phyloP scores from a whole-genome alignment of 2,888 invertebrate genomes.

The Tanypteryx hageni region DNA sequence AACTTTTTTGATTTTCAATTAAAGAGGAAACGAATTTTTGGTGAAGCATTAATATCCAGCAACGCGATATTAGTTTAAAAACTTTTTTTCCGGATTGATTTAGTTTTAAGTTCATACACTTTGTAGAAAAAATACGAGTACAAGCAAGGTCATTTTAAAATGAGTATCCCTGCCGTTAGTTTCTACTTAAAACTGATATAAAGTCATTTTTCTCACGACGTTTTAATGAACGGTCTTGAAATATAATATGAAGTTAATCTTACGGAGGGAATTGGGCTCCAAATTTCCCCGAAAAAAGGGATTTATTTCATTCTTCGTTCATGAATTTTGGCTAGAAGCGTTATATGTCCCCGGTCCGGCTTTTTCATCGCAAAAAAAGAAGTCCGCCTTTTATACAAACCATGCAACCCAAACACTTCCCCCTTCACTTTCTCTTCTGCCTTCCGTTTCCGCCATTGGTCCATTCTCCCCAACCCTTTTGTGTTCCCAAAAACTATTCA shows the following conservation, averaged over 20 bases:
- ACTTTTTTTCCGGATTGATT: too few relatives aligned
- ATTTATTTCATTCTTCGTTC: not conserved
- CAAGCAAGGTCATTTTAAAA: too few relatives aligned
- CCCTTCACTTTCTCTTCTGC: constrained; percentile 33
- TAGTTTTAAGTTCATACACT: too few relatives aligned
- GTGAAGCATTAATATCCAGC: too few relatives aligned
- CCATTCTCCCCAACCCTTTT: constrained; percentile 16
- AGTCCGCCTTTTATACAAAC: constrained; percentile 7
- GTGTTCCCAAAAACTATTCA: constrained; percentile 41
- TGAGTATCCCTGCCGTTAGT: too few relatives aligned
- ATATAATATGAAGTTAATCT: not conserved
- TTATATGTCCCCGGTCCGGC: constrained; percentile 13
- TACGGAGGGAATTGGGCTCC: not conserved
- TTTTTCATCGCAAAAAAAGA: not conserved
- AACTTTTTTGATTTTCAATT: too few relatives aligned
- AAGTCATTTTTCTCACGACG: not conserved
- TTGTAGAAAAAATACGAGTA: too few relatives aligned
- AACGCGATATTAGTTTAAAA: too few relatives aligned
- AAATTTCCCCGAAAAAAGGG: not conserved
- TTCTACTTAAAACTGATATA: not conserved
- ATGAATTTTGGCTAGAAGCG: not conserved
- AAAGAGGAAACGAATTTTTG: too few relatives aligned
- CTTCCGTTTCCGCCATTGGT: constrained; percentile 44
- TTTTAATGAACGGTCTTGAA: not conserved
- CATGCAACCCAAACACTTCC: constrained; percentile 27